These are phyloP conservation scores for Pseudomyrmex pallidus DNA, from an alignment of 1,140 invertebrate genomes.

Conservation along the genomic window DNA sequence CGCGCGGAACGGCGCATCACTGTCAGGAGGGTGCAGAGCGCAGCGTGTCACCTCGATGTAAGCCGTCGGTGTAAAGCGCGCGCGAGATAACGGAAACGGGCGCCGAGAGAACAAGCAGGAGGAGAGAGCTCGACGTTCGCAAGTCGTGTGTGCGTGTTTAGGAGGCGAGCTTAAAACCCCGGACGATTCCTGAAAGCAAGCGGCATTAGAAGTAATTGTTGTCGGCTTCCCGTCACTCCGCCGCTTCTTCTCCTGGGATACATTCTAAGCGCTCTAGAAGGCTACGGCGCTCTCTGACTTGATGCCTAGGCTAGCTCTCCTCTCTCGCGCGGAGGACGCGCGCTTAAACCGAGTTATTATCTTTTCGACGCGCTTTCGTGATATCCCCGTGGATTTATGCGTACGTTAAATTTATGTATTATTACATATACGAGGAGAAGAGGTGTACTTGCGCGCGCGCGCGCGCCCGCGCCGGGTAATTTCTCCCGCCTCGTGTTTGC, in stretches of 20 bases:
- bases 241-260: background rate
- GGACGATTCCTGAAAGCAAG: slow-evolving; percentile 40
- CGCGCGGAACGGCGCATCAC: slow-evolving; percentile 29
- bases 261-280: background rate
- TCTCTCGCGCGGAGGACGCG: background rate
- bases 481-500: slow-evolving; percentile 49
- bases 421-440: slow-evolving; percentile 10
- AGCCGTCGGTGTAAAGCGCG: slow-evolving; percentile 29
- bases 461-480: slow-evolving; percentile 14
- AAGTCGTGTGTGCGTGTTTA: slow-evolving; percentile 19
- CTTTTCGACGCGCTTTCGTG: slow-evolving; percentile 54
- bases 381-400: slow-evolving; percentile 53
- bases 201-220: slow-evolving; percentile 50
- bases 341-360: slow-evolving; percentile 58
- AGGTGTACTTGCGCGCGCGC: background rate
- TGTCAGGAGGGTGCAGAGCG: background rate
- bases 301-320: background rate
- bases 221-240: slow-evolving; percentile 27
- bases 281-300: background rate
- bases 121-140: slow-evolving; percentile 37
- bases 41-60: slow-evolving; percentile 35
- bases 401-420: slow-evolving; percentile 61
- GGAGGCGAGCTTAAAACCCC: slow-evolving; percentile 35
- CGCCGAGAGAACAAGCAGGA: slow-evolving; percentile 6
- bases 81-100: slow-evolving; percentile 59